Conservation (phyloP, 1,140 invertebrate species). For the Drosophila subpulchrella region DNA sequence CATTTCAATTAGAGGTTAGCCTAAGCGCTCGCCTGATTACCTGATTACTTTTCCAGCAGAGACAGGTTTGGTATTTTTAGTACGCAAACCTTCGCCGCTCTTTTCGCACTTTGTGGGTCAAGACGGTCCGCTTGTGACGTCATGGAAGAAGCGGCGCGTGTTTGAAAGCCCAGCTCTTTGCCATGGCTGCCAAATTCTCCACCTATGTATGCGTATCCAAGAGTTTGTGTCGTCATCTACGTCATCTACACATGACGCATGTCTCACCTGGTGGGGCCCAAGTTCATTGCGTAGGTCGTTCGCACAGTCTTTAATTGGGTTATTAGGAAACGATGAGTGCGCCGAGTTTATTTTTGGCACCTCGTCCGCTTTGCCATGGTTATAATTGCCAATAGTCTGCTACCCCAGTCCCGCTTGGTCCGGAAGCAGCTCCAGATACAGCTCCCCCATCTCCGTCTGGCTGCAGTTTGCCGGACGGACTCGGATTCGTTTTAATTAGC, state of each 20-base stretch:
- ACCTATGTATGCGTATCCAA: neutral
- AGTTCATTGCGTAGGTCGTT: conserved; percentile 61
- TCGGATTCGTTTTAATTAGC: conserved; percentile 43
- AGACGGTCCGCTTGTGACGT: conserved; percentile 59
- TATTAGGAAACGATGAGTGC: conserved; percentile 71
- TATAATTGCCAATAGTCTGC: conserved; percentile 56
- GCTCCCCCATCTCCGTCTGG: conserved; percentile 5
- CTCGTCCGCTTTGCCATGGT: conserved; percentile 41
- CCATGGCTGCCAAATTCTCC: neutral
- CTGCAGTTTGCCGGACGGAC: conserved; percentile 6
- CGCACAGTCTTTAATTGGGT: conserved; percentile 67
- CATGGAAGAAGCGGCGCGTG: conserved; percentile 44
- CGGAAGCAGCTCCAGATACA: conserved; percentile 9
- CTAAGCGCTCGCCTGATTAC: too few species aligned
- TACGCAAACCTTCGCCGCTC: neutral
- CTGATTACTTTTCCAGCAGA: neutral
- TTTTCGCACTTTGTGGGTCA: conserved; percentile 48
- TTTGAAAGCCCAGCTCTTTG: conserved; percentile 2
- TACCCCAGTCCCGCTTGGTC: too few species aligned
- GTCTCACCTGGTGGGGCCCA: conserved; percentile 19
- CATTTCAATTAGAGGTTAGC: neutral
- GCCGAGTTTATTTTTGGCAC: conserved; percentile 40
- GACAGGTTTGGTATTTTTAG: conserved; percentile 3
- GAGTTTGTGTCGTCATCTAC: conserved; percentile 43
- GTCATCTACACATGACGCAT: conserved; percentile 52